Conservation (phyloP, 1,140 invertebrate species). For the Drosophila arizonae region DNA sequence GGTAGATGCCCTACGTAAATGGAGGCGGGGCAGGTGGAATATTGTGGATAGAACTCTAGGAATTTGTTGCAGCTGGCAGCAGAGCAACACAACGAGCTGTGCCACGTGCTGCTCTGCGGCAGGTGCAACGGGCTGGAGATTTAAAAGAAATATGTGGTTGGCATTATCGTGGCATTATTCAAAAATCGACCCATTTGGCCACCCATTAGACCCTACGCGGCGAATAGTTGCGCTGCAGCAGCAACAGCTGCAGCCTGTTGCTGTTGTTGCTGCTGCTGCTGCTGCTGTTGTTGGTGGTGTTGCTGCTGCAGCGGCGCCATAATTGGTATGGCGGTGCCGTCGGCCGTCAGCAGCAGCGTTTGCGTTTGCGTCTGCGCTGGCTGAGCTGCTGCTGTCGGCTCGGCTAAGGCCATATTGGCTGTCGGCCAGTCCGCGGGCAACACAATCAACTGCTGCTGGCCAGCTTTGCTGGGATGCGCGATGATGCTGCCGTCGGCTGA, state of each 20-base stretch:
- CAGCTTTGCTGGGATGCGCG: slow-evolving; percentile 71
- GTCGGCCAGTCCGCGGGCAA: slow-evolving; percentile 63
- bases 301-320: slow-evolving; percentile 39
- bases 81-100: slow-evolving; percentile 39
- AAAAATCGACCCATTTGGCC: slow-evolving; percentile 83
- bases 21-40: neutral
- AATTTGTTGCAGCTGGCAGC: slow-evolving; percentile 48
- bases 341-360: slow-evolving; percentile 69
- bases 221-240: slow-evolving; percentile 70
- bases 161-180: slow-evolving; percentile 80
- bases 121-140: slow-evolving; percentile 42
- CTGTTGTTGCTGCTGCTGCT: slow-evolving; percentile 62
- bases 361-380: slow-evolving; percentile 62
- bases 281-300: slow-evolving; percentile 30
- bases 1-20: slow-evolving; percentile 3
- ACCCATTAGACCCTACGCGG: slow-evolving; percentile 81
- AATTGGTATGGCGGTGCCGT: slow-evolving; percentile 75
- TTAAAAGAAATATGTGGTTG: slow-evolving; percentile 80
- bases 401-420: slow-evolving; percentile 49
- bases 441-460: slow-evolving; percentile 71
- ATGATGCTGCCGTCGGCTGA: slow-evolving; percentile 75
- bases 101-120: slow-evolving; percentile 45
- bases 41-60: neutral
- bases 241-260: slow-evolving; percentile 69
- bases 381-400: slow-evolving; percentile 26